A percentile compares a stretch with the other conserved stretches of the same genome.
phyloP scores from a whole-genome alignment of 2,888 invertebrate genomes.

The Cryptophagus acutangulus region DNA sequence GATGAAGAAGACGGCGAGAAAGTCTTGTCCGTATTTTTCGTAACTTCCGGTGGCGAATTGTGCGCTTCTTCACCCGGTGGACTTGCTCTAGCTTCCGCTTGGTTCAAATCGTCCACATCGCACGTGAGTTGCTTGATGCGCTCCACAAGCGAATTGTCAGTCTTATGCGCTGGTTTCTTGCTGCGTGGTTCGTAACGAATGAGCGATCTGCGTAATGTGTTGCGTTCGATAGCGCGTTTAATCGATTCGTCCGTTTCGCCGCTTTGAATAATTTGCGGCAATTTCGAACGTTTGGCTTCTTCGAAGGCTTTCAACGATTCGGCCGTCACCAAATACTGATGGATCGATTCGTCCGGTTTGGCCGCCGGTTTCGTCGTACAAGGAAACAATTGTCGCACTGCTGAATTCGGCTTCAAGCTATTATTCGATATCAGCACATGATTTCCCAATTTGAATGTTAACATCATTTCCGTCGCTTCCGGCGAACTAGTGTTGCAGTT shows the following conservation, averaged over 20 bases:
- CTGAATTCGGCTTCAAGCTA: conserved; percentile 67
- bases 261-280: conserved; percentile 50
- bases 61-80: conserved; percentile 63
- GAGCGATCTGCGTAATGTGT: conserved; percentile 73
- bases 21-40: conserved; percentile 52
- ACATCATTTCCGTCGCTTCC: conserved; percentile 51
- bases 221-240: conserved; percentile 74
- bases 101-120: conserved; percentile 59
- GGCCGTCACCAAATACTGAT: conserved; percentile 58
- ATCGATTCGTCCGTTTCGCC: conserved; percentile 61
- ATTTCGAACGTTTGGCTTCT: conserved; percentile 56
- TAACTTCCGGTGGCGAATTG: conserved; percentile 25
- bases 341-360: conserved; percentile 35
- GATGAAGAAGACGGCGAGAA: conserved; percentile 57
- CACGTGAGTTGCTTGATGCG: conserved; percentile 81
- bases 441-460: conserved; percentile 56
- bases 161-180: conserved; percentile 52
- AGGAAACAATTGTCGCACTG: conserved; percentile 79
- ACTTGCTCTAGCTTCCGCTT: conserved; percentile 55
- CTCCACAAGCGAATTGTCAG: conserved; percentile 77
- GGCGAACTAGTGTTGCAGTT: conserved; percentile 37
- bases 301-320: conserved; percentile 71
- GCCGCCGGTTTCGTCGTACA: conserved; percentile 55
- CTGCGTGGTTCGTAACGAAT: conserved; percentile 54
- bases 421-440: conserved; percentile 55